phyloP scores from a whole-genome alignment of 2,113 vertebrate genomes.

The Myxocyprinus asiaticus region DNA sequence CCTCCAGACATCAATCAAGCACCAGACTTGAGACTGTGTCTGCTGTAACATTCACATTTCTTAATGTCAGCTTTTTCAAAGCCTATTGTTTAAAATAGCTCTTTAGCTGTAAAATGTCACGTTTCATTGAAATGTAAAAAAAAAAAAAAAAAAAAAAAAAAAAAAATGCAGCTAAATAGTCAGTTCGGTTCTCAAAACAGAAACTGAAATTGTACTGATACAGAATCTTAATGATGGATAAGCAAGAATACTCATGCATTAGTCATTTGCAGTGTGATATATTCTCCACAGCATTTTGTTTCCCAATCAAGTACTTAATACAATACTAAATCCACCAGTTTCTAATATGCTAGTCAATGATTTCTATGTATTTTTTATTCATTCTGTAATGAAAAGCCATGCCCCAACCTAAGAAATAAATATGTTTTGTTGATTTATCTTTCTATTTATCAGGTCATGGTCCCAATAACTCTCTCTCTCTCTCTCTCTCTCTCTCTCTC shows the following conservation, averaged over 20 bases:
- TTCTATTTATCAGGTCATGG: slow-evolving; percentile 56
- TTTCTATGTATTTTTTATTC: background rate
- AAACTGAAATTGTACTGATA: too few species aligned
- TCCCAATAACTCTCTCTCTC: slow-evolving; percentile 51
- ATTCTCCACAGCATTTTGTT: too few species aligned
- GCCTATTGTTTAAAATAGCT: background rate
- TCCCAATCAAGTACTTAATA: too few species aligned
- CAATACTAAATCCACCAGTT: too few species aligned
- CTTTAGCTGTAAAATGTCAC: background rate
- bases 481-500: slow-evolving; percentile 54
- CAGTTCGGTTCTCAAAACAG: too few species aligned
- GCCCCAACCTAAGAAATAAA: slow-evolving; percentile 46
- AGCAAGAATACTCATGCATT: too few species aligned
- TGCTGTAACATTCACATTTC: background rate
- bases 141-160: too few species aligned
- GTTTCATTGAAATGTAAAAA: too few species aligned
- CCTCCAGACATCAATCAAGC: background rate
- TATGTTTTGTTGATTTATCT: slow-evolving; percentile 42
- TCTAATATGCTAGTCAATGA: too few species aligned
- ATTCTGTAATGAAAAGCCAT: slow-evolving; percentile 12
- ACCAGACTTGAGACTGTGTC: background rate
- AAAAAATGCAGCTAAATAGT: too few species aligned
- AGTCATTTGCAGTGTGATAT: too few species aligned
- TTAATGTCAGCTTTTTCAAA: background rate
- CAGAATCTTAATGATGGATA: too few species aligned